phyloP scores from a whole-genome alignment of 2,797 vertebrate genomes.

The Sphenopsis melanotis region DNA sequence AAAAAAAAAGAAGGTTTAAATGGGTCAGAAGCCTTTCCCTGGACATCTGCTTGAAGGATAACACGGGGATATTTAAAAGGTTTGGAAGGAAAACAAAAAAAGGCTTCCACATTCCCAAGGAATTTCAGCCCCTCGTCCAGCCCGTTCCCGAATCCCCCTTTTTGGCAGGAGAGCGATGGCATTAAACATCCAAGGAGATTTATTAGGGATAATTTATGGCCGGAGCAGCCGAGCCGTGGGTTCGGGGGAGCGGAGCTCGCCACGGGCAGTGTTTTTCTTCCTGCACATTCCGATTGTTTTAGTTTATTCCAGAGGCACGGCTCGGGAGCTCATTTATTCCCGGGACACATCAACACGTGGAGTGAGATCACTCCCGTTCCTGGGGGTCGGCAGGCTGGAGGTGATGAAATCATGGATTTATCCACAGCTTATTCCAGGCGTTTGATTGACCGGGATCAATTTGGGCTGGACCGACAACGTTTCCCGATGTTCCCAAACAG shows the following conservation, averaged over 20 bases:
- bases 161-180: conserved; percentile 73
- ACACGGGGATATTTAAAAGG: conserved; percentile 86
- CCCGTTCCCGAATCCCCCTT: conserved; percentile 61
- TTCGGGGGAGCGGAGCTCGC: conserved; percentile 74
- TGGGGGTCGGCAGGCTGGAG: conserved; percentile 64
- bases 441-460: conserved; percentile 79
- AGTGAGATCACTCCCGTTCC: conserved; percentile 78
- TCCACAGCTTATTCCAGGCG: conserved; percentile 78
- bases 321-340: conserved; percentile 91
- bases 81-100: conserved; percentile 84
- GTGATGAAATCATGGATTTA: conserved; percentile 88
- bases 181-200: conserved; percentile 80
- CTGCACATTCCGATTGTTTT: conserved; percentile 83
- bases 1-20: conserved; percentile 74
- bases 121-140: conserved; percentile 69
- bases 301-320: conserved; percentile 86
- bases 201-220: conserved; percentile 84
- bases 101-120: conserved; percentile 76
- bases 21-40: conserved; percentile 85
- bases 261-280: conserved; percentile 82
- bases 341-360: conserved; percentile 78
- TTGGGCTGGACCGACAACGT: conserved; percentile 24
- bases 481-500: conserved; percentile 67
- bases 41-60: conserved; percentile 94
- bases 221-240: conserved; percentile 69